Evolutionary conservation across 2,888 invertebrate genomes (phyloP).

Genomic region (Hecatera dysodea): DNA sequence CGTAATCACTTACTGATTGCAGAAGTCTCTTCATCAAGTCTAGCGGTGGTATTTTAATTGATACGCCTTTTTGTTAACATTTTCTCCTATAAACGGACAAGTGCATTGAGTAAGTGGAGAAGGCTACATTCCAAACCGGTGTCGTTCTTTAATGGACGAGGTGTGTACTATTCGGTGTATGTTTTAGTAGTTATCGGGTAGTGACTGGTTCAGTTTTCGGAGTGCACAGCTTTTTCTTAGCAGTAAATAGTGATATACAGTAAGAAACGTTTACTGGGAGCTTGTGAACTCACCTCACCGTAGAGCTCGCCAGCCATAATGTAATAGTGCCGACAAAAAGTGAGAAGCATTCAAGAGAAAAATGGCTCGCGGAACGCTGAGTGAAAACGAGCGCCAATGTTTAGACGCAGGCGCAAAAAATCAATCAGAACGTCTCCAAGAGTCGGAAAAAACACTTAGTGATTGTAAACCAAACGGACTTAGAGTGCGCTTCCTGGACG

Average conservation of each 20-base stretch:
- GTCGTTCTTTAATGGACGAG: conserved; percentile 89
- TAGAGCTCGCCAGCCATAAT: conserved; percentile 71
- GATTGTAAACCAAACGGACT: conserved; percentile 83
- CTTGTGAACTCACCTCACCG: conserved; percentile 63
- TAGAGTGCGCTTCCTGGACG: conserved; percentile 87
- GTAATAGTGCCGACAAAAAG: conserved; percentile 69
- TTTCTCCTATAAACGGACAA: conserved; percentile 78
- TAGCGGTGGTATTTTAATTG: conserved; percentile 69
- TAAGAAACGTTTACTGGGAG: conserved; percentile 59
- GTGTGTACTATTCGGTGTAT: conserved; percentile 87
- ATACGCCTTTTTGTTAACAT: conserved; percentile 70
- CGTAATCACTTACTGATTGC: conserved; percentile 66
- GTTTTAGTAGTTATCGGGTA: conserved; percentile 81
- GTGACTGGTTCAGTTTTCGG: conserved; percentile 77
- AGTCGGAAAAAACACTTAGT: conserved; percentile 78
- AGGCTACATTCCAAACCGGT: conserved; percentile 90
- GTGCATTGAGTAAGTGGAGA: conserved; percentile 86
- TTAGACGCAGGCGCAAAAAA: conserved; percentile 83
- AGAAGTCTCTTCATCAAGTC: conserved; percentile 69
- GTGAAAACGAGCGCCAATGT: conserved; percentile 87
- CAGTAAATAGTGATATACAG: conserved; percentile 63
- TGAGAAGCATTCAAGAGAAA: conserved; percentile 70
- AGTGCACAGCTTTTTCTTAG: conserved; percentile 66
- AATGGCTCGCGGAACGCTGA: conserved; percentile 88
- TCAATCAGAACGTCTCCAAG: conserved; percentile 82